A percentile compares a stretch with the other conserved stretches of the same genome.
phyloP scores from a whole-genome alignment of 2,113 vertebrate species.

The Oreochromis niloticus region DNA sequence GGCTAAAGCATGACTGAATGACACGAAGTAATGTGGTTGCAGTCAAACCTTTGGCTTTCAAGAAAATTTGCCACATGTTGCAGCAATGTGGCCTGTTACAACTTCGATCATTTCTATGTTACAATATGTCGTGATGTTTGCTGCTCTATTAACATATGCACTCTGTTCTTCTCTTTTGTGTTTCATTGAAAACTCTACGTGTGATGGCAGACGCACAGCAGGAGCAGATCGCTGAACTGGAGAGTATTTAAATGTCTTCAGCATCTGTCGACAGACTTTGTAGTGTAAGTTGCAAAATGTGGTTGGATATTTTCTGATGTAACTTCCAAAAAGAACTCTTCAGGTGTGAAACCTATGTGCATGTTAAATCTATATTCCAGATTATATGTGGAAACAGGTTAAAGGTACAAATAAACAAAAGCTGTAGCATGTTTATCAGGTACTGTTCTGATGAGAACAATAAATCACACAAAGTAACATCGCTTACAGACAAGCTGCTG shows the following conservation, averaged over 20 bases:
- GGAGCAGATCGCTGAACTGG: background rate
- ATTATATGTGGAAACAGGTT: background rate
- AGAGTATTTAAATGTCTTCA: background rate
- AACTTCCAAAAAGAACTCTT: background rate
- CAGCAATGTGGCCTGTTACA: background rate
- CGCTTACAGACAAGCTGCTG: background rate
- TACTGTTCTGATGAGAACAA: background rate
- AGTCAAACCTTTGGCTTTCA: background rate
- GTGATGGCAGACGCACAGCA: background rate
- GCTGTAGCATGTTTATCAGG: background rate
- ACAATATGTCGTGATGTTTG: background rate
- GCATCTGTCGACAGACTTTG: background rate
- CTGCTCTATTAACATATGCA: background rate
- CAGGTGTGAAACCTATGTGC: background rate
- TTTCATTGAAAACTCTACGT: background rate
- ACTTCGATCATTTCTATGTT: background rate
- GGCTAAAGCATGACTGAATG: background rate
- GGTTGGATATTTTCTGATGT: background rate
- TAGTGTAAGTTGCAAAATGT: background rate
- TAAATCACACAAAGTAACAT: background rate
- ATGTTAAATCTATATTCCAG: background rate
- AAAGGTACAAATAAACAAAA: background rate
- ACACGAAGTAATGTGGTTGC: background rate
- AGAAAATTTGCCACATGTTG: background rate
- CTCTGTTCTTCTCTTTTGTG: background rate